phyloP scores from a whole-genome alignment of 2,797 vertebrate species.

The Cyprinella venusta region DNA sequence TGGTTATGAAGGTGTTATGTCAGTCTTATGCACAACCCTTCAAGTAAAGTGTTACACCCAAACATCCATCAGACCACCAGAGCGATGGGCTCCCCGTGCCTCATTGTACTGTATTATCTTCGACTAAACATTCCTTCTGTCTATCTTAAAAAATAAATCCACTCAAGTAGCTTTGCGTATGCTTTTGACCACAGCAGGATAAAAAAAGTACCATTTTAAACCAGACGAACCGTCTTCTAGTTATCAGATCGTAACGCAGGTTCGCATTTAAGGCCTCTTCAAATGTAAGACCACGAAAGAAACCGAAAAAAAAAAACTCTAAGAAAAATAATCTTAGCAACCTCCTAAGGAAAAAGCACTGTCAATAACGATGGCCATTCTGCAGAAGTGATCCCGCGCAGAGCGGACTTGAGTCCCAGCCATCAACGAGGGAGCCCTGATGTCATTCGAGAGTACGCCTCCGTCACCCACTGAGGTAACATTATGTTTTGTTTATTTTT shows the following conservation, averaged over 20 bases:
- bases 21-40: too few species aligned
- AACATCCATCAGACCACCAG: constrained; percentile 69
- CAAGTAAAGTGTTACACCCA: too few species aligned
- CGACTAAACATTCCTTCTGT: constrained; percentile 79
- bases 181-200: constrained; percentile 81
- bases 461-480: constrained; percentile 83
- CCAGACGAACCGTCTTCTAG: constrained; percentile 70
- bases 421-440: constrained; percentile 67
- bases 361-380: constrained; percentile 71
- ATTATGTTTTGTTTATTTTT: constrained; percentile 69
- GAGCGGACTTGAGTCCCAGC: constrained; percentile 66
- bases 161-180: constrained; percentile 71
- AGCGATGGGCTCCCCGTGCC: constrained; percentile 64
- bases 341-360: constrained; percentile 37
- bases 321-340: constrained; percentile 59
- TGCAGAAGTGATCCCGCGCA: constrained; percentile 73
- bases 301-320: too few species aligned
- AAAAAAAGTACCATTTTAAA: constrained; percentile 81
- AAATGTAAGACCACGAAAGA: constrained; percentile 70
- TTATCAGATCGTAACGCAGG: constrained; percentile 68
- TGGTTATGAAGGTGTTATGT: too few species aligned
- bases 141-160: constrained; percentile 76
- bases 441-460: constrained; percentile 75
- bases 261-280: constrained; percentile 86
- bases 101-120: constrained; percentile 68